Conservation (phyloP, 1,140 invertebrate species). For the Drosophila parabipectinata region DNA sequence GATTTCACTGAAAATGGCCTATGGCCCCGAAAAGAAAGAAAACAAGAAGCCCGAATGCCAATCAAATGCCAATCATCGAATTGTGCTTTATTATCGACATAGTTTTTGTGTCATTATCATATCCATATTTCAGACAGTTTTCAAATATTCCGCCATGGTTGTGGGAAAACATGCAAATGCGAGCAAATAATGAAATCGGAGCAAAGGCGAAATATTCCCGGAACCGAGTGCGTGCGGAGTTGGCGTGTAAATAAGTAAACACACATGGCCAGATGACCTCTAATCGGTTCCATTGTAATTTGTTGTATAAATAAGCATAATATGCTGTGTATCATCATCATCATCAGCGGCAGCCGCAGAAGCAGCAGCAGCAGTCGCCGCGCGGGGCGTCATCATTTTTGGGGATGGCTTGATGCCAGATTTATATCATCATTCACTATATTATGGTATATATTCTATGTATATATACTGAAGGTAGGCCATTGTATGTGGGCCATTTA, state of each 20-base stretch:
- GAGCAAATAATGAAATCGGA: conserved; percentile 7
- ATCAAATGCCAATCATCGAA: conserved; percentile 42
- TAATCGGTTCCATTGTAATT: conserved; percentile 68
- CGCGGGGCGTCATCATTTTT: conserved; percentile 7
- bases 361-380: conserved; percentile 4
- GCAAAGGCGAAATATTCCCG: conserved; percentile 2
- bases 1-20: conserved; percentile 33
- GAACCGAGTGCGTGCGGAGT: neutral
- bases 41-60: conserved; percentile 17
- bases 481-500: conserved; percentile 53
- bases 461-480: conserved; percentile 3
- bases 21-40: neutral
- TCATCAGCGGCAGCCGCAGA: conserved; percentile 22
- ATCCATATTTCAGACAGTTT: conserved; percentile 24
- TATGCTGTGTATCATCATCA: conserved; percentile 16
- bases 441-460: conserved; percentile 1
- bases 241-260: conserved; percentile 36
- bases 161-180: conserved; percentile 20
- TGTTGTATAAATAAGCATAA: conserved; percentile 74
- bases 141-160: conserved; percentile 34
- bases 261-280: conserved; percentile 41
- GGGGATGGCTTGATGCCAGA: conserved; percentile 33
- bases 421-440: conserved; percentile 33
- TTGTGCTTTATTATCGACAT: conserved; percentile 17
- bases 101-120: conserved; percentile 28